These are phyloP conservation scores for Isichthys henryi DNA, from an alignment of 2,113 vertebrate species.

Conservation along the genomic window DNA sequence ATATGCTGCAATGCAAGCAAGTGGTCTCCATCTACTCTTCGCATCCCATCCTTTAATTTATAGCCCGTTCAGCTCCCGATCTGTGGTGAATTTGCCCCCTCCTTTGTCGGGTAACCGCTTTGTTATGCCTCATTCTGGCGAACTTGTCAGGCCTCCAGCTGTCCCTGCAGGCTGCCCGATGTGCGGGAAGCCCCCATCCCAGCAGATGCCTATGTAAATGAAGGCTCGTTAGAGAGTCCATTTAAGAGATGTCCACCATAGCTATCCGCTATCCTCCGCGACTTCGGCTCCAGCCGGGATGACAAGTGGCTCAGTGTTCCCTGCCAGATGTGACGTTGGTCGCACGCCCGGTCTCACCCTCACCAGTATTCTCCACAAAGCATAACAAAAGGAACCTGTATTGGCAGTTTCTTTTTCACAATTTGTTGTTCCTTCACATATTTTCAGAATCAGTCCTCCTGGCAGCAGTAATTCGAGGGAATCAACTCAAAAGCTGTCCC, in stretches of 20 bases:
- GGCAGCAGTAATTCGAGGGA: not conserved
- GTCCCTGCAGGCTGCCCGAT: not conserved
- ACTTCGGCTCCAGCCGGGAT: not conserved
- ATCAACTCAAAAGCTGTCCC: not conserved
- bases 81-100: not conserved
- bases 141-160: not conserved
- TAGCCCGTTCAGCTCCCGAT: no score
- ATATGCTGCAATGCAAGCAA: not conserved
- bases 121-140: not conserved
- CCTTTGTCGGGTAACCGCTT: not conserved
- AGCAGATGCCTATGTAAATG: not conserved
- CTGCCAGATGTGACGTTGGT: not conserved
- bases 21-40: no score
- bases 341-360: no score
- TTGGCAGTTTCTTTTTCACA: not conserved
- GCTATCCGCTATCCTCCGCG: not conserved
- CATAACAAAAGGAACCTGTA: not conserved
- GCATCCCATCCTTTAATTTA: not conserved
- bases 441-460: not conserved
- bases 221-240: not conserved
- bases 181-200: not conserved
- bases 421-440: not conserved
- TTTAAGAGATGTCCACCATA: not conserved
- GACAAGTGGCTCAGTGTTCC: not conserved
- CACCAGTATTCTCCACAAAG: not conserved